Conservation (phyloP, 2,888 invertebrate genomes). For the Eristalinus aeneus region DNA sequence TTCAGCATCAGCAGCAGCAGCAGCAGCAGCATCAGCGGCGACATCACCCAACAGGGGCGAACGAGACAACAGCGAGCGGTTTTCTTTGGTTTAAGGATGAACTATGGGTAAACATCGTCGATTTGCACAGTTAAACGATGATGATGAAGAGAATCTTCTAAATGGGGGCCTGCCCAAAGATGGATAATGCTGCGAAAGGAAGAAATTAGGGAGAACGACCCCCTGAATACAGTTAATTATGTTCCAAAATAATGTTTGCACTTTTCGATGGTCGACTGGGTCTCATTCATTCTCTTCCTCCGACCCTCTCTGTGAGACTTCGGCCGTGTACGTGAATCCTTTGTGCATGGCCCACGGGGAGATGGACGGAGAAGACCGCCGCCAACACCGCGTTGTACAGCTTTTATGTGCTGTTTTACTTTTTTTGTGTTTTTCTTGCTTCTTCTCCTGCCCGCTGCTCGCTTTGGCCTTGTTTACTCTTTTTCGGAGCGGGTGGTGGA, state of each 20-base stretch:
- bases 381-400: background rate
- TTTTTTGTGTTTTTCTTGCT: background rate
- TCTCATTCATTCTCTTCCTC: conserved; percentile 33
- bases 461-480: background rate
- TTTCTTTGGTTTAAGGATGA: conserved; percentile 66
- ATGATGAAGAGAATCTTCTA: conserved; percentile 60
- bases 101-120: conserved; percentile 68
- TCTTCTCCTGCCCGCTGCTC: background rate
- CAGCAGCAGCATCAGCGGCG: background rate
- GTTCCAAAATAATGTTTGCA: conserved; percentile 69
- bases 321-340: background rate
- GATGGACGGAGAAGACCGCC: background rate
- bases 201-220: conserved; percentile 60
- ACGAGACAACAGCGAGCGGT: conserved; percentile 6
- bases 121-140: conserved; percentile 70
- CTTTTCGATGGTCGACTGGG: conserved; percentile 64
- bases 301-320: background rate
- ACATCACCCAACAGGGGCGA: background rate
- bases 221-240: conserved; percentile 68
- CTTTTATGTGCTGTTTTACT: background rate
- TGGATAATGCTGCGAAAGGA: conserved; percentile 35
- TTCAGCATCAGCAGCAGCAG: background rate
- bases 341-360: background rate
- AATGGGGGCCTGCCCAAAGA: background rate
- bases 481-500: background rate